Base-by-base conservation (phyloP, 2,888 invertebrate genomes). In the Tortrix viridana region DNA sequence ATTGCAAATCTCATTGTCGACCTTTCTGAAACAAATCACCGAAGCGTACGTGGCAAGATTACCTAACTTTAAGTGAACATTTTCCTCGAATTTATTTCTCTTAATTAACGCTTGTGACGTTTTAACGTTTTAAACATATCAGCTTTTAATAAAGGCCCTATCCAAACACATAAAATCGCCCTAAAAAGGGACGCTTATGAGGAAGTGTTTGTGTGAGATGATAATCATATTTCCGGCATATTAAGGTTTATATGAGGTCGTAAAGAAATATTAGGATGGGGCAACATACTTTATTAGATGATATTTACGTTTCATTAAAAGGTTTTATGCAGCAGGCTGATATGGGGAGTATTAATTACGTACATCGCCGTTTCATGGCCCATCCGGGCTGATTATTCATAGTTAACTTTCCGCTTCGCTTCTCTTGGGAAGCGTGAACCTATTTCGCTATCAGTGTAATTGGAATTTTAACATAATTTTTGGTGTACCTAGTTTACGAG, bases 301-400 rank as follows among this genome's bases (percentile, higher is more conserved):
- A 84, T 88, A 86, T 89, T 86, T 84, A 80, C 75, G 81, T 83
- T 84, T 87, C 85, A 85, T 86, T 85, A 84, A 77, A 76, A 72
- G 74, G 70, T 75, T 82, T 78, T 74, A 79, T 71, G 71, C 55
- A 61, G 61, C 66, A 71, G 72, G 66, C 41, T 64, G 65, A 58
- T 68, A 71, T 74, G 70, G 73, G 71, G 68, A 65, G 64, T 73
- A 77, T 77, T 81, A 79, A 80, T 80, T 77, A 74, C 38, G 60
- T 57, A 60, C 58, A 59, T 57, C 56, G 37, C 59, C 41, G 63
- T 62, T 62, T 53, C 56, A 60, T 19, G 41, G 58, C 43, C 16
- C 26, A 6, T 20, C 26, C 20, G 52, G 16, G 41, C 20, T 47
- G 47, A 47, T 44, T 55, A 55, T 50, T 57, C 52, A 52, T 47